Evolutionary conservation across 2,888 invertebrate genomes (phyloP), one percentile per base, ranked within the genome.

Genomic region (Platerodrilus igneus): DNA sequence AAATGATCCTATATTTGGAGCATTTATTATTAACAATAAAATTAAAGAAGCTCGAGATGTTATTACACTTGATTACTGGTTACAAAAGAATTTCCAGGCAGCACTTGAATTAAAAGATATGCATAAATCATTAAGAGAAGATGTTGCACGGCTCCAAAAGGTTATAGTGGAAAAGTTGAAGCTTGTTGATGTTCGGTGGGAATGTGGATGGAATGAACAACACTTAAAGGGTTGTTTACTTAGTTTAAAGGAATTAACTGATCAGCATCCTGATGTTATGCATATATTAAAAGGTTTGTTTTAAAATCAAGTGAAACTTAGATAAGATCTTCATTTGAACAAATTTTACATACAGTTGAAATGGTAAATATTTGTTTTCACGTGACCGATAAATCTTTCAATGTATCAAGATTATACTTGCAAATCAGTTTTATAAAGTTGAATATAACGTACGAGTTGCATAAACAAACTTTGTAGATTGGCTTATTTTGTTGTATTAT

Each of bases 201-300:
- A 89, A 54, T 86, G 84, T 57, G 89, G 89, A 6, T 90, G 90
- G 90, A 88, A 89, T 58, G 80, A 85, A 39, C 83, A 86, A 53
- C 92, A 93, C 61, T 91, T 89, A 57, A 76, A 90, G 55, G 93
- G 92, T n/a, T 91, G 91, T 57, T 71, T 95, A 3, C 82, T 86
- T 57, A 88, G 91, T 47, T 80, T 95, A 25, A 79, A 79, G 46
- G 78, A 85, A 1, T 68, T 94, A 26, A 77, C 81, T 0, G 73
- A 79, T 26, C 83, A 91, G 57, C 86, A 93, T 69, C 74, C 81
- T 1, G 73, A 79, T 33, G 71, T 77, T 42, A 81, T 89, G 79
- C 60, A 69, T 30, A 74, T 79, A 52, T 71, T 93, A 46, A 75
- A 75, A 69, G 79, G 80, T 75, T 51, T 48, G 30, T 10, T 9